phyloP scores from a whole-genome alignment of 2,113 vertebrate species.

The Sisor rabdophorus region DNA sequence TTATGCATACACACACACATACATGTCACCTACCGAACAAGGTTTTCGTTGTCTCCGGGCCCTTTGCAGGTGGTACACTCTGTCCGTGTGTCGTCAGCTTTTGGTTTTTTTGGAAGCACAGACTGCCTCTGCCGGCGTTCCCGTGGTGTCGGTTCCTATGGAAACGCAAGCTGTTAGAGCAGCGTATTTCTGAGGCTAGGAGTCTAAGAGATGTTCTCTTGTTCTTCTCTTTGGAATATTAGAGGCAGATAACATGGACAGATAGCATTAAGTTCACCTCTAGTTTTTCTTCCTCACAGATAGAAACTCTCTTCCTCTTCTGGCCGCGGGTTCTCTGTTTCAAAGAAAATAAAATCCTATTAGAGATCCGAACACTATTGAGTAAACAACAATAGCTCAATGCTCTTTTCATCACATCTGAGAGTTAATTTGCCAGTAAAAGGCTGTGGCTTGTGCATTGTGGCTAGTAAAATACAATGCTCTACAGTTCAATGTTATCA shows the following conservation, averaged over 20 bases:
- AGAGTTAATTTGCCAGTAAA: constrained; percentile 25
- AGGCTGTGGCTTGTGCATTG: background rate
- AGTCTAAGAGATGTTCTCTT: constrained; percentile 27
- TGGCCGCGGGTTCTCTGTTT: constrained; percentile 92
- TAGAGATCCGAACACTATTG: background rate
- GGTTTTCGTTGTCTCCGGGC: constrained; percentile 94
- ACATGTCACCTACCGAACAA: constrained; percentile 82
- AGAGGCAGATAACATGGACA: constrained; percentile 26
- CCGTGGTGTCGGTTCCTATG: constrained; percentile 84
- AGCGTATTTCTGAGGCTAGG: constrained; percentile 9
- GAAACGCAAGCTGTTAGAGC: constrained; percentile 61
- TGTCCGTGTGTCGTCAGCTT: constrained; percentile 88
- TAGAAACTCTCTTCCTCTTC: constrained; percentile 83
- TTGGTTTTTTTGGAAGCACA: constrained; percentile 88
- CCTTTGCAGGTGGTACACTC: constrained; percentile 92
- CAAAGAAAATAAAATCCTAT: constrained; percentile 25
- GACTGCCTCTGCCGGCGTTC: constrained; percentile 88
- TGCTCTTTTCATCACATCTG: background rate
- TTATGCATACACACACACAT: constrained; percentile 28
- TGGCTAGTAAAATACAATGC: constrained; percentile 18
- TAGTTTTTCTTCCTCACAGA: constrained; percentile 87
- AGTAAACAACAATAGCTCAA: constrained; percentile 8
- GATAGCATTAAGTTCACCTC: constrained; percentile 71
- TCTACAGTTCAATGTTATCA: constrained; percentile 1
- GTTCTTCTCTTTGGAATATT: constrained; percentile 44